Conservation (phyloP, 1,140 invertebrate genomes). For the Chionoecetes opilio region DNA sequence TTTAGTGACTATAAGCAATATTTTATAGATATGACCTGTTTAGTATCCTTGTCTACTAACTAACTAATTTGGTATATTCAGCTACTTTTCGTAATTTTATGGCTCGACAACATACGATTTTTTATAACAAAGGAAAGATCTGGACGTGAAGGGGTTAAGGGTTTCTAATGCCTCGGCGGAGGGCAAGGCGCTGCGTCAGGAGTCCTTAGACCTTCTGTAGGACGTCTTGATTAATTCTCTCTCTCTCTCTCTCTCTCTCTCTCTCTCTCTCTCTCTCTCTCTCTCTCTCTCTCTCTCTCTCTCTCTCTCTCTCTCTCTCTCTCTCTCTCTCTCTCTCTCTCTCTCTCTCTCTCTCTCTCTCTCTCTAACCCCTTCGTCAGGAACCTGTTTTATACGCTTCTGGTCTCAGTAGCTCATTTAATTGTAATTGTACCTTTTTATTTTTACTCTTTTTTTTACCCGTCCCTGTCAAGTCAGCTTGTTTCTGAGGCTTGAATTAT, state of each 20-base stretch:
- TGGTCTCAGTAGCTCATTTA: not conserved
- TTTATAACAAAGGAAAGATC: too few species aligned
- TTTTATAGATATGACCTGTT: too few species aligned
- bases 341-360: slow-evolving; percentile 24
- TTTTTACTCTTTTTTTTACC: not conserved
- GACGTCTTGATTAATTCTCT: too few species aligned
- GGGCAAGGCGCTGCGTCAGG: not conserved
- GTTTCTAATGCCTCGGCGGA: too few species aligned
- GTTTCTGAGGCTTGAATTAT: not conserved
- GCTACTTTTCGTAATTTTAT: too few species aligned
- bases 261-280: too few species aligned
- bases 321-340: not conserved
- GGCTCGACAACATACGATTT: too few species aligned
- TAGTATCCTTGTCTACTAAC: too few species aligned
- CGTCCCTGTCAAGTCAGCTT: not conserved
- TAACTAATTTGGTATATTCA: too few species aligned
- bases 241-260: too few species aligned
- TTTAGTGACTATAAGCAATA: too few species aligned
- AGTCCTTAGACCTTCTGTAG: not conserved
- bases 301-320: not conserved
- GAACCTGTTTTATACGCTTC: not conserved
- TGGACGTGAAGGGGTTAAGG: too few species aligned
- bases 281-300: not conserved
- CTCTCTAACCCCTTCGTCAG: not conserved
- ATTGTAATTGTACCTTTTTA: not conserved